These are phyloP conservation scores for Epistrophe eligans DNA, from an alignment of 2,888 invertebrate species.

Conservation along the genomic window DNA sequence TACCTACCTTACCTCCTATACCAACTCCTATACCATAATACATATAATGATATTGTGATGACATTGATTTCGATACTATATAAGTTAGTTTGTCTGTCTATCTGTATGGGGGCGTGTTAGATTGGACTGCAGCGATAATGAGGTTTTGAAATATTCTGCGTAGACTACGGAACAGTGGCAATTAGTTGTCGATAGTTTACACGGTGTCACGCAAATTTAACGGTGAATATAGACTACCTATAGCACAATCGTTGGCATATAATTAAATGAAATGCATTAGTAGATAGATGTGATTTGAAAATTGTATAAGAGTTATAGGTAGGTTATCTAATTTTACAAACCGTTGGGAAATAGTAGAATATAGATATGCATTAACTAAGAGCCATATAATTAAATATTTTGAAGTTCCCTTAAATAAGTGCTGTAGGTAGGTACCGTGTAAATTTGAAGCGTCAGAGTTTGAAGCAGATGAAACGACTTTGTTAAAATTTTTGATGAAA, in stretches of 20 bases:
- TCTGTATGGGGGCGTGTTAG: constrained; percentile 15
- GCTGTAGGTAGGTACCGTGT: too few relatives aligned
- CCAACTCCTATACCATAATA: not conserved
- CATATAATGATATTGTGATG: constrained; percentile 41
- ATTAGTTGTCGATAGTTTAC: constrained; percentile 29
- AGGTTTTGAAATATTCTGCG: constrained; percentile 30
- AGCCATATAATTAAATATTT: not conserved
- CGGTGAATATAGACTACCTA: constrained; percentile 1
- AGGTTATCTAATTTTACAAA: not conserved
- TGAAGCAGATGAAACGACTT: too few relatives aligned
- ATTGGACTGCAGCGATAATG: constrained; percentile 17
- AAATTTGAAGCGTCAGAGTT: too few relatives aligned
- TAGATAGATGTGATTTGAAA: constrained; percentile 6
- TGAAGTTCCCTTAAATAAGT: not conserved
- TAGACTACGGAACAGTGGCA: not conserved
- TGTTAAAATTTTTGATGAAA: too few relatives aligned
- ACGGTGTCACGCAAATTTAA: constrained; percentile 15
- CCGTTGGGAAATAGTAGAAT: not conserved
- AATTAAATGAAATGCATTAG: constrained; percentile 13
- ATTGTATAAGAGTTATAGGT: constrained; percentile 19
- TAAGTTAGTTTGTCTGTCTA: not conserved
- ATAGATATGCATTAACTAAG: not conserved
- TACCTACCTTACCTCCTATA: not conserved
- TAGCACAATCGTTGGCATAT: not conserved
- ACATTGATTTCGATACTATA: constrained; percentile 41